Conservation (phyloP, 2,888 invertebrate genomes). For the Cryptocheilus praepositus region DNA sequence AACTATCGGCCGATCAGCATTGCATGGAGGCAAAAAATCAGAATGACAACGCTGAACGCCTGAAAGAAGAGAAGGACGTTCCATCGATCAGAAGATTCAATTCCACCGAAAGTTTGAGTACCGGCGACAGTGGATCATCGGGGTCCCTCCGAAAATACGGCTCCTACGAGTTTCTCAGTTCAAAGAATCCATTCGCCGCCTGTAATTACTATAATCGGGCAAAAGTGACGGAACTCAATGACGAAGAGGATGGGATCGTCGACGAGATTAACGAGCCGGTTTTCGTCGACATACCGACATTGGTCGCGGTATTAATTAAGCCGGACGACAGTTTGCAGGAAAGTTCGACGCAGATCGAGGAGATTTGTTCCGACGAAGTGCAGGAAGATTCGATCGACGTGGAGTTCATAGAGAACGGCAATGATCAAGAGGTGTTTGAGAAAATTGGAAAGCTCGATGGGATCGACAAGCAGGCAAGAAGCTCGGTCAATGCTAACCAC, state of each 20-base stretch:
- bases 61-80: not conserved
- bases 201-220: conserved; percentile 49
- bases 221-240: conserved; percentile 54
- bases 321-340: conserved; percentile 56
- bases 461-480: conserved; percentile 32
- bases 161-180: conserved; percentile 49
- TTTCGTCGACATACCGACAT: conserved; percentile 66
- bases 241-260: conserved; percentile 49
- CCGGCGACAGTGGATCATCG: conserved; percentile 21
- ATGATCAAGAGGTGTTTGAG: conserved; percentile 25
- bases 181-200: conserved; percentile 26
- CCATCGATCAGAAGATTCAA: conserved; percentile 45
- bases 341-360: conserved; percentile 60
- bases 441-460: conserved; percentile 24
- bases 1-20: not conserved
- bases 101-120: conserved; percentile 45
- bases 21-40: conserved; percentile 1
- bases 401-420: conserved; percentile 39
- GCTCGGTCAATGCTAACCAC: conserved; percentile 36
- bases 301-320: conserved; percentile 67
- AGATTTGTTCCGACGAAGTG: conserved; percentile 57
- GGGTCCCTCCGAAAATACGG: conserved; percentile 46
- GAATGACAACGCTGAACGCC: not conserved
- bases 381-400: conserved; percentile 55
- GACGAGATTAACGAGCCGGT: conserved; percentile 58